Evolutionary conservation across 2,797 vertebrate species (phyloP).

Genomic region (Molossus alvarezi): DNA sequence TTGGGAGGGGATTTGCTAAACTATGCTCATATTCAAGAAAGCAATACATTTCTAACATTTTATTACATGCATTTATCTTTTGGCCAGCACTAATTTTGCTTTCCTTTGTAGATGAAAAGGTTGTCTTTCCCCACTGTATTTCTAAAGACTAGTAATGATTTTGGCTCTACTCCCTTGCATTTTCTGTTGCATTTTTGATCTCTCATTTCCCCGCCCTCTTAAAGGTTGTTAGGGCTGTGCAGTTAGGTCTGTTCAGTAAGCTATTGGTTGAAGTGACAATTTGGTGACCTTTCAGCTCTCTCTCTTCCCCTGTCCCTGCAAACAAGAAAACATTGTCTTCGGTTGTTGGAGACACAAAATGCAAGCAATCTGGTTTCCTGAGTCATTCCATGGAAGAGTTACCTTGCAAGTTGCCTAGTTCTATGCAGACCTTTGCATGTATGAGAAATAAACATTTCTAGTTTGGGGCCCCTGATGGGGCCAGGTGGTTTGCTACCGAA

Average conservation of each 20-base stretch:
- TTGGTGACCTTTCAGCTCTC: not conserved
- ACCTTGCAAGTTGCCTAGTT: not conserved
- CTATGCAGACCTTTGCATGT: not conserved
- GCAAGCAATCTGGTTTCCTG: not conserved
- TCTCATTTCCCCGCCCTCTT: not conserved
- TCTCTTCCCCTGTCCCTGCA: not conserved
- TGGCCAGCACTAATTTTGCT: not conserved
- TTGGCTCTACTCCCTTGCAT: not conserved
- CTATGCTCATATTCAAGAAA: not conserved
- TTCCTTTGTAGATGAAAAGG: conserved; percentile 8
- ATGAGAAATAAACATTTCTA: not conserved
- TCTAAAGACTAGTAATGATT: conserved; percentile 1
- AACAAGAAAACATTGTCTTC: not conserved
- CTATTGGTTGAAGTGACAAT: not conserved
- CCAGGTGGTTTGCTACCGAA: not conserved
- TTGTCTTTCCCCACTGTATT: not conserved
- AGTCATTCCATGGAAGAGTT: not conserved
- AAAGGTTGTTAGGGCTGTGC: not conserved
- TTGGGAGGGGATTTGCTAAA: not conserved
- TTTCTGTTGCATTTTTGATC: not conserved
- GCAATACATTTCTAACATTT: not conserved
- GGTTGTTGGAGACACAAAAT: not conserved
- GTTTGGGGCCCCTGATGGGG: not conserved
- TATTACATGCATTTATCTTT: not conserved
- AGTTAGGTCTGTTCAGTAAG: not conserved